Percentiles rank a stretch among this genome's conserved stretches.
Evolutionary conservation across 2,888 invertebrate genomes (phyloP).

Genomic region (Torymus auratus): DNA sequence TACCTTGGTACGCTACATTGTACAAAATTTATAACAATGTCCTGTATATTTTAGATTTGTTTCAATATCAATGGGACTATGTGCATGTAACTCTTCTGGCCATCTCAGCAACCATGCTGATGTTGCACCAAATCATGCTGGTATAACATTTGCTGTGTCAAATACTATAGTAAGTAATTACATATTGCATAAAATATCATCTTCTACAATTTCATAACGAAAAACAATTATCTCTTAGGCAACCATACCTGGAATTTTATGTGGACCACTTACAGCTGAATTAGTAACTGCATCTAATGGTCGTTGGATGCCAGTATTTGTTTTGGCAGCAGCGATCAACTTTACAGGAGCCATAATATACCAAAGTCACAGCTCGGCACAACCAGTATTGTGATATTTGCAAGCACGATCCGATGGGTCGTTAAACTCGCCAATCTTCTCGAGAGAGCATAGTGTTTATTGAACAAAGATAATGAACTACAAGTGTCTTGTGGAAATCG

Average conservation of each 20-base stretch:
- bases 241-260: slow-evolving; percentile 86
- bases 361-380: slow-evolving; percentile 84
- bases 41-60: slow-evolving; percentile 78
- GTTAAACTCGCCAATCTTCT: slow-evolving; percentile 28
- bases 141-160: slow-evolving; percentile 86
- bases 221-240: slow-evolving; percentile 76
- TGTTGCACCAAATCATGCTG: slow-evolving; percentile 87
- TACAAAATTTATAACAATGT: not conserved
- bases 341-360: slow-evolving; percentile 85
- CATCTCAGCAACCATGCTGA: slow-evolving; percentile 88
- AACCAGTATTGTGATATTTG: slow-evolving; percentile 79
- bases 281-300: slow-evolving; percentile 84
- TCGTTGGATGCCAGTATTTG: slow-evolving; percentile 86
- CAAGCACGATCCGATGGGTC: slow-evolving; percentile 35
- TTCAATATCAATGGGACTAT: slow-evolving; percentile 85
- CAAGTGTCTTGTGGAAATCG: slow-evolving; percentile 42
- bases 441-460: slow-evolving; percentile 43
- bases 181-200: not conserved
- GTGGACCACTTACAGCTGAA: slow-evolving; percentile 87
- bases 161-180: slow-evolving; percentile 81
- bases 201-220: not conserved
- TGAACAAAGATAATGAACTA: slow-evolving; percentile 39
- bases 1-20: slow-evolving; percentile 2
- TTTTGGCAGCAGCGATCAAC: slow-evolving; percentile 84
- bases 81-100: slow-evolving; percentile 86